A percentile compares a stretch with the other conserved stretches of the same genome.
Conservation (phyloP, 2,113 vertebrate species). For the Oncorhynchus clarkii region DNA sequence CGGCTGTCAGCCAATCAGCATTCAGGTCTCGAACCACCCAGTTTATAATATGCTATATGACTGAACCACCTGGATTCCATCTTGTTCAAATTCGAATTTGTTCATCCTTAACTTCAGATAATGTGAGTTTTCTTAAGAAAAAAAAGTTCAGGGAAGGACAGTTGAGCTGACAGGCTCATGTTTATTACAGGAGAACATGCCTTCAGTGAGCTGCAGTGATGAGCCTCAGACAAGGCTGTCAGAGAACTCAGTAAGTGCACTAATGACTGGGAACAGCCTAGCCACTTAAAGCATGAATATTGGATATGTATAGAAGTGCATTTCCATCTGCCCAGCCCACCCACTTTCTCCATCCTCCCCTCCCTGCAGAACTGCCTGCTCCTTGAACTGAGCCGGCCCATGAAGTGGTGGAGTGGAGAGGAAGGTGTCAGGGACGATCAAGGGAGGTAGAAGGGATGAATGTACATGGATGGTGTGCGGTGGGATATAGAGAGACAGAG, state of each 20-base stretch:
- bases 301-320: slow-evolving; percentile 53
- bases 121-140: neutral
- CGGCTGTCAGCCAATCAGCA: no score
- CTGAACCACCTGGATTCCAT: no score
- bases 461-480: neutral
- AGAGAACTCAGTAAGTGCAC: slow-evolving; percentile 61
- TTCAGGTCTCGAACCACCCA: no score
- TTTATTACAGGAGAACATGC: slow-evolving; percentile 65
- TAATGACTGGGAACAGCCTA: slow-evolving; percentile 63
- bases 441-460: neutral
- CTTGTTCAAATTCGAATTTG: no score
- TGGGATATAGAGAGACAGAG: no score
- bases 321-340: slow-evolving; percentile 7
- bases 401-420: neutral
- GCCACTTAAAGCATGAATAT: slow-evolving; percentile 67
- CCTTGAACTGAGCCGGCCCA: slow-evolving; percentile 1
- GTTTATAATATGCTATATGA: no score
- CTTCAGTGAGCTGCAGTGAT: slow-evolving; percentile 53
- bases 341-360: neutral
- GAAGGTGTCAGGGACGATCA: neutral
- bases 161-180: slow-evolving; percentile 56
- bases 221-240: slow-evolving; percentile 47
- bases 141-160: slow-evolving; percentile 7
- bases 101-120: no score
- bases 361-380: slow-evolving; percentile 21